Evolutionary conservation across 2,888 invertebrate species (phyloP).

Genomic region (Melinaea menophilus): DNA sequence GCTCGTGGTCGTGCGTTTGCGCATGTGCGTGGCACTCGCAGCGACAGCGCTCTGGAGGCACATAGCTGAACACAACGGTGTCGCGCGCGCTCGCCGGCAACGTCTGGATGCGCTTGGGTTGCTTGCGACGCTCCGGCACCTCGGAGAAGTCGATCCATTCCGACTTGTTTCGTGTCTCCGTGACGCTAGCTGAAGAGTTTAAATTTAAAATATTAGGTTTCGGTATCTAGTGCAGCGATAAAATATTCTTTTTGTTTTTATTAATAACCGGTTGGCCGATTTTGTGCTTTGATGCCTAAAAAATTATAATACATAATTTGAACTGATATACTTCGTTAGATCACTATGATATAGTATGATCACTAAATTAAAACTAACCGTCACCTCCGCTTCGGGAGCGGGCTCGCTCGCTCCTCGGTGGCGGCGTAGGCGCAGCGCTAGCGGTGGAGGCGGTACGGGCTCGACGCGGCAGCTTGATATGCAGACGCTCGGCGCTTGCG

Average conservation of each 20-base stretch:
- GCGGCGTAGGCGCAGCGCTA: constrained; percentile 39
- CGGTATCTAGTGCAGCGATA: too few relatives aligned
- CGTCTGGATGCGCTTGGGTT: constrained; percentile 89
- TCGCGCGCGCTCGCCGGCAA: constrained; percentile 76
- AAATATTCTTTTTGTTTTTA: too few relatives aligned
- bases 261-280: too few relatives aligned
- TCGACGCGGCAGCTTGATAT: constrained; percentile 55
- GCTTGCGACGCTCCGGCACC: constrained; percentile 88
- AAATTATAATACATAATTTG: too few relatives aligned
- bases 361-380: constrained; percentile 36
- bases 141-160: constrained; percentile 94
- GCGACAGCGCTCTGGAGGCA: constrained; percentile 91
- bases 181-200: constrained; percentile 34
- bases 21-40: constrained; percentile 89
- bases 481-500: constrained; percentile 61
- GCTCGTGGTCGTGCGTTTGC: constrained; percentile 17
- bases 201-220: neutral
- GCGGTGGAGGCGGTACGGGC: constrained; percentile 55
- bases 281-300: too few relatives aligned
- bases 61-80: constrained; percentile 82
- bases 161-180: constrained; percentile 48
- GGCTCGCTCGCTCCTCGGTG: constrained; percentile 41
- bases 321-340: too few relatives aligned
- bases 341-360: too few relatives aligned
- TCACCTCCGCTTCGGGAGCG: constrained; percentile 55